phyloP scores from a whole-genome alignment of 2,797 vertebrate genomes.

The Enteromius unitaeniatus region DNA sequence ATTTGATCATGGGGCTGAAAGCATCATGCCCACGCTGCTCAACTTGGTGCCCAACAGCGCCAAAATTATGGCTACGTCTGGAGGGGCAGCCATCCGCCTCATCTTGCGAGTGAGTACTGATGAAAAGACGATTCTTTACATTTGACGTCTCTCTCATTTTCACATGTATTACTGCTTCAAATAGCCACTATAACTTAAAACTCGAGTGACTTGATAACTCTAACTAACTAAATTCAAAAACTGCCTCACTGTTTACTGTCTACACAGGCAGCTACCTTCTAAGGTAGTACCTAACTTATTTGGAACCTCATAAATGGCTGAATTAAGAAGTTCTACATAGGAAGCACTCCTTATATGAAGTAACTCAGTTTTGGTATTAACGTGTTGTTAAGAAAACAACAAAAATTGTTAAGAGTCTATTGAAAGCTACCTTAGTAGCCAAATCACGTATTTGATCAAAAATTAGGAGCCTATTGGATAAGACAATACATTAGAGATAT shows the following conservation, averaged over 20 bases:
- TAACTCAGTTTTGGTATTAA: background rate
- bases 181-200: background rate
- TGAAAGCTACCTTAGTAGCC: background rate
- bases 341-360: background rate
- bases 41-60: constrained; percentile 98
- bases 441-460: background rate
- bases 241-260: background rate
- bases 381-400: too few species aligned
- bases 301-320: background rate
- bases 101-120: constrained; percentile 90
- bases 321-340: background rate
- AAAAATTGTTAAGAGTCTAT: too few species aligned
- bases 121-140: background rate
- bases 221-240: background rate
- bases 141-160: background rate
- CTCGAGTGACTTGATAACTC: too few species aligned
- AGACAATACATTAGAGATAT: background rate
- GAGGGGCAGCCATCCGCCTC: constrained; percentile 91
- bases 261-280: background rate
- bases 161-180: background rate
- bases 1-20: constrained; percentile 98
- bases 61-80: constrained; percentile 98
- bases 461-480: background rate
- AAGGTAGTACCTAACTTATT: background rate
- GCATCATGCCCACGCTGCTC: constrained; percentile 95